Conservation (phyloP, 2,888 invertebrate species). For the Cheilosia vulpina region DNA sequence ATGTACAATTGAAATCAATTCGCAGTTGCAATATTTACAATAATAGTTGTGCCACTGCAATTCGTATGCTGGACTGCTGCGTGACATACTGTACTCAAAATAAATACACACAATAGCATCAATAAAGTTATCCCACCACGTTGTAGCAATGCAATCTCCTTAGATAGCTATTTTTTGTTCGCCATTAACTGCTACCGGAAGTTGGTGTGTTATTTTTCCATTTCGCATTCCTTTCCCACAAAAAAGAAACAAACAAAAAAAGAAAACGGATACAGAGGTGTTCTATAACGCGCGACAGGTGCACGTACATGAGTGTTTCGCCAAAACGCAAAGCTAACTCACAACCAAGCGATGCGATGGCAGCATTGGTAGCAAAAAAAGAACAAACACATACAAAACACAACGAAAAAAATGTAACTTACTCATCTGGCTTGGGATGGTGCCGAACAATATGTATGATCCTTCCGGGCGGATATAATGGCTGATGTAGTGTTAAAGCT, state of each 20-base stretch:
- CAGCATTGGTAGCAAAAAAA: conserved; percentile 9
- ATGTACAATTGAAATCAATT: too few relatives aligned
- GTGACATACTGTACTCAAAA: conserved; percentile 2
- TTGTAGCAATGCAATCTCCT: background rate
- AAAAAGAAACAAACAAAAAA: background rate
- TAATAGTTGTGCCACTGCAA: background rate
- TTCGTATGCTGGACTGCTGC: background rate
- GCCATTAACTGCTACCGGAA: conserved; percentile 10
- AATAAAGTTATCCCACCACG: background rate
- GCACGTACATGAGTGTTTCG: conserved; percentile 25
- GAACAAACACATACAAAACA: conserved; percentile 10
- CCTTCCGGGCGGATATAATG: conserved; percentile 92
- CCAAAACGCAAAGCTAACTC: conserved; percentile 46
- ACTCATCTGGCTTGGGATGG: conserved; percentile 91
- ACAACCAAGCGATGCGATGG: conserved; percentile 15
- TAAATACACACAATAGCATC: background rate
- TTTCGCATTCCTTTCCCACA: background rate
- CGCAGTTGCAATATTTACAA: too few relatives aligned
- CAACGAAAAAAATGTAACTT: conserved; percentile 83
- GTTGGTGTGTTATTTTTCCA: background rate
- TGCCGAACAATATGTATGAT: conserved; percentile 94
- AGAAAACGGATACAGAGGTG: conserved; percentile 25
- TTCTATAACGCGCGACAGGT: conserved; percentile 55
- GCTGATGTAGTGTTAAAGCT: conserved; percentile 91
- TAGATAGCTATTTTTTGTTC: background rate